Base-by-base conservation (phyloP, 2,888 invertebrate genomes). In the Drosophila parthenogenetica region DNA sequence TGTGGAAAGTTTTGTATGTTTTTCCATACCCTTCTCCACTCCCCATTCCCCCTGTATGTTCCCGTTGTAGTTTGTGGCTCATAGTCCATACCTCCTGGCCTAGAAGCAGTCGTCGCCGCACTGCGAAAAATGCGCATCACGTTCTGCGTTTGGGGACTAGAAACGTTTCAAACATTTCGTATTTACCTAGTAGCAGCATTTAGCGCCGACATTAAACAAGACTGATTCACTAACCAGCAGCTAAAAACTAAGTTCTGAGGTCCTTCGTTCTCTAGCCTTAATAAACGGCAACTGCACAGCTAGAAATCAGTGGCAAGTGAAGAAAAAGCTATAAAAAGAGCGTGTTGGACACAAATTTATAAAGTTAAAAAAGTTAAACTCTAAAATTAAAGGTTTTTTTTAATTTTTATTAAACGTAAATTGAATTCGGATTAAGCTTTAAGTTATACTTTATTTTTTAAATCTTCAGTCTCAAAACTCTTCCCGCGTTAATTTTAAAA, bases 121-220 rank as follows among this genome's bases (percentile, higher is more conserved):
- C 40, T 85, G 83, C 87, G 78, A 86, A 82, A 86, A 89, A 86
- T 89, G 86, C 89, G 87, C 89, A 88, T 89, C 89, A 86, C 86
- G 89, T 86, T 85, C 51, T 73, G 37, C 68, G 87, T 85, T 85
- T 69, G 71, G 75, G 70, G 89, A 83, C 61, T 55, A 35, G 54
- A 67, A 74, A 67, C 58, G 82, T 62, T 68, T 51, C 64, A 50
- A 67, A 63, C 62, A 77, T 55, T 55, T n/a, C 35, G 19, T 79
- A 74, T 89, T 89, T 85, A 85, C 86, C 82, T 89, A 77, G 74
- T 65, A 71, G 69, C 73, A 73, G 81, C 81, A 87, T 86, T 86
- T 76, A 82, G 69, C 82, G 66, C 50, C 60, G 45, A 53, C 75
- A 65, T 85, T 69, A 77, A 87, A 80, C 66, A 48, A 64, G 65